Evolutionary conservation across 2,113 vertebrate genomes (phyloP).

Genomic region (Saccopteryx leptura): DNA sequence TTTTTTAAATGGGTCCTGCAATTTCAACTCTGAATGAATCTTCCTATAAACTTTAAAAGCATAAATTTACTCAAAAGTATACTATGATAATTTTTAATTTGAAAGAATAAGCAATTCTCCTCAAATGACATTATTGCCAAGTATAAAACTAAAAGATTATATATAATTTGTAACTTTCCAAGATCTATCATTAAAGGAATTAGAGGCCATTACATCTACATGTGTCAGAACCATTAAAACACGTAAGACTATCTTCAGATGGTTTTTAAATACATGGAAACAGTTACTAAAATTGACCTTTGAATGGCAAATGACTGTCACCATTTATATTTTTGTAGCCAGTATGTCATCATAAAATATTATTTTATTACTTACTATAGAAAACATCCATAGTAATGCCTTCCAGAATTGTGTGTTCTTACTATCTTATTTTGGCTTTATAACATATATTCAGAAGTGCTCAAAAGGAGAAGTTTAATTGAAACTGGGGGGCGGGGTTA

Average conservation of each 20-base stretch:
- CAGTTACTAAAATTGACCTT: not conserved
- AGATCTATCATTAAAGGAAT: not conserved
- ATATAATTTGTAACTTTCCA: not conserved
- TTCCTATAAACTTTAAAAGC: constrained; percentile 6
- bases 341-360: not conserved
- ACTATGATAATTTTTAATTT: constrained; percentile 28
- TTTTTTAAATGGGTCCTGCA: not conserved
- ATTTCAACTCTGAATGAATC: constrained; percentile 3
- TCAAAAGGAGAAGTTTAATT: not conserved
- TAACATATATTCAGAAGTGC: not conserved
- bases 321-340: not conserved
- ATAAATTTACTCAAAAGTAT: constrained; percentile 23
- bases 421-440: not conserved
- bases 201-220: not conserved
- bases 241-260: not conserved
- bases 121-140: not conserved
- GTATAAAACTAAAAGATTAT: constrained; percentile 15
- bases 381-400: not conserved
- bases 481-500: not conserved
- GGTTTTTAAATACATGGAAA: not conserved
- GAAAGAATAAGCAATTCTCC: not conserved
- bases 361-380: not conserved
- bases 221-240: not conserved
- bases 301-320: constrained; percentile 10
- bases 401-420: not conserved